A percentile compares a stretch with the other conserved stretches of the same genome.
Evolutionary conservation across 2,113 vertebrate species (phyloP).

Genomic region (Dinomys branickii): DNA sequence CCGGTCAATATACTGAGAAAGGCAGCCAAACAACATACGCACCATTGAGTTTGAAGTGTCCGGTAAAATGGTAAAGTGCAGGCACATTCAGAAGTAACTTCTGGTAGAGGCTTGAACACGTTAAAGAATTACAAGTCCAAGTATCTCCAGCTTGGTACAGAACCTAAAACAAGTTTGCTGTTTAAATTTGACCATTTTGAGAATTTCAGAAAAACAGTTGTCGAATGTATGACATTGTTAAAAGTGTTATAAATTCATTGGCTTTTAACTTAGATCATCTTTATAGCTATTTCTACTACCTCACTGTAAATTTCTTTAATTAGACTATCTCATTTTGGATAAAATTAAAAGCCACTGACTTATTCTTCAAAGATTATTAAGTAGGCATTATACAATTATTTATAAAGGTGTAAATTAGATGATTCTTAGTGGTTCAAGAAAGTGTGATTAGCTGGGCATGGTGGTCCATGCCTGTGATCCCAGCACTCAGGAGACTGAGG

Average conservation of each 20-base stretch:
- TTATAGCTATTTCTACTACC: not conserved
- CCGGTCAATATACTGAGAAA: not conserved
- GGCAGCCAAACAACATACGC: not conserved
- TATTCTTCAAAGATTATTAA: slow-evolving; percentile 17
- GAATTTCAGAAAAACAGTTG: not conserved
- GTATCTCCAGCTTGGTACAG: not conserved
- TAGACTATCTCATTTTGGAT: slow-evolving; percentile 40
- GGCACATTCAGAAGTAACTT: not conserved
- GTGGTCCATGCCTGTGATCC: too few species aligned
- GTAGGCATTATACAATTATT: not conserved
- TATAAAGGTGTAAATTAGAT: not conserved
- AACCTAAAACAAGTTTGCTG: not conserved
- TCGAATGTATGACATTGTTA: slow-evolving; percentile 3
- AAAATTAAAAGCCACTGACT: not conserved
- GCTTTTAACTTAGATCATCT: slow-evolving; percentile 14
- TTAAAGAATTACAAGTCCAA: not conserved
- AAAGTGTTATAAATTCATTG: slow-evolving; percentile 2
- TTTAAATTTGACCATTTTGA: not conserved
- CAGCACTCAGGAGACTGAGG: too few species aligned
- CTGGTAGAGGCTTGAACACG: not conserved
- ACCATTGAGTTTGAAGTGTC: not conserved
- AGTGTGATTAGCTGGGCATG: not conserved
- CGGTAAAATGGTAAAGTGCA: not conserved
- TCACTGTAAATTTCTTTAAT: not conserved
- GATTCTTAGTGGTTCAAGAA: not conserved